Evolutionary conservation across 2,888 invertebrate genomes (phyloP).

Genomic region (Eupithecia insigniata): DNA sequence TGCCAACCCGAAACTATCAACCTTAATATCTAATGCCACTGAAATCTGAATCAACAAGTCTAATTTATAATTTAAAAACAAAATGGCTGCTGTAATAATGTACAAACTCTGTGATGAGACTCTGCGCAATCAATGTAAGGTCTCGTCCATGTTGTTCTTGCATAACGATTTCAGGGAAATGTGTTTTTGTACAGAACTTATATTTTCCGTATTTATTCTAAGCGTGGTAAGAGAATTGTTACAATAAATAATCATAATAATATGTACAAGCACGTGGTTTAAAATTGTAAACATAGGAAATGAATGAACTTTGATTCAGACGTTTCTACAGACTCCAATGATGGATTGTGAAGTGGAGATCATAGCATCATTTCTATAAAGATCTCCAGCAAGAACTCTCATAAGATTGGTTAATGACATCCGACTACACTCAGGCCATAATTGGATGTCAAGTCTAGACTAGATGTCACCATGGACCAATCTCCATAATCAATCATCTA

Average conservation of each 20-base stretch:
- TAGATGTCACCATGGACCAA: background rate
- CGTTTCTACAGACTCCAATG: background rate
- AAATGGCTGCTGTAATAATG: background rate
- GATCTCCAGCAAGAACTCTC: background rate
- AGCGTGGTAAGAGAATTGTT: too few species aligned
- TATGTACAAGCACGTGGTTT: too few species aligned
- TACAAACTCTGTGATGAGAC: background rate
- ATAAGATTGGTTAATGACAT: background rate
- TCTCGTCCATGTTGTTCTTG: background rate
- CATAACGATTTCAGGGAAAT: background rate
- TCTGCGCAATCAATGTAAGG: slow-evolving; percentile 6
- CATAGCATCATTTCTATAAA: background rate
- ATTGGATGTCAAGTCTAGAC: too few species aligned
- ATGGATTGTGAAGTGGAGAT: background rate
- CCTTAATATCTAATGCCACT: background rate
- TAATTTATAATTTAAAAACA: slow-evolving; percentile 1
- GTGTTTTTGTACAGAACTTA: background rate
- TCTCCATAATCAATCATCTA: too few species aligned
- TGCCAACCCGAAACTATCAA: too few species aligned
- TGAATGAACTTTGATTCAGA: background rate
- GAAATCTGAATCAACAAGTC: background rate
- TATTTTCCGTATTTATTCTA: background rate
- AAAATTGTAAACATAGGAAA: background rate
- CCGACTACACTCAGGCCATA: background rate
- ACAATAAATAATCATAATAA: too few species aligned